A percentile compares a stretch with the other conserved stretches of the same genome.
Conservation (phyloP, 2,888 invertebrate genomes). For the Vanessa cardui region DNA sequence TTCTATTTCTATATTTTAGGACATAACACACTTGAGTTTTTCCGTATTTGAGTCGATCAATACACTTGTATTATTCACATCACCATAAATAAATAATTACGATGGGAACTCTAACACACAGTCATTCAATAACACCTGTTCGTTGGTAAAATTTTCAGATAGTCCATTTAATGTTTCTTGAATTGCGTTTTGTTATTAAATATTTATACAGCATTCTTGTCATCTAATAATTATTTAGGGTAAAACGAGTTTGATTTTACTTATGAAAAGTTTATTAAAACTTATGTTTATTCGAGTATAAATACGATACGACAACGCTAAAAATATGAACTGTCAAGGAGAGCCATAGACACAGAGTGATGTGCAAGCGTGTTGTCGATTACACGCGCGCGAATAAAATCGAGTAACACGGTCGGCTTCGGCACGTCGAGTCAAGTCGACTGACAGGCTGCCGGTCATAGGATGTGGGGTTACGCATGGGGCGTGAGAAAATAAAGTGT, state of each 20-base stretch:
- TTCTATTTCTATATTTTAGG: constrained; percentile 10
- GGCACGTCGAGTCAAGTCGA: constrained; percentile 61
- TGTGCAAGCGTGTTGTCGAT: constrained; percentile 67
- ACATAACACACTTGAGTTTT: constrained; percentile 1
- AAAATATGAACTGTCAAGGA: constrained; percentile 74
- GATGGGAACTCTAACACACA: constrained; percentile 80
- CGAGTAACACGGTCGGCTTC: constrained; percentile 54
- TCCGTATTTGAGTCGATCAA: constrained; percentile 56
- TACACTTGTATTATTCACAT: constrained; percentile 79
- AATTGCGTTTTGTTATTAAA: constrained; percentile 45
- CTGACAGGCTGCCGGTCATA: constrained; percentile 79
- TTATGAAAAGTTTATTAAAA: constrained; percentile 49
- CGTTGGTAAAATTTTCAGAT: constrained; percentile 86
- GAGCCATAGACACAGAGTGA: constrained; percentile 70
- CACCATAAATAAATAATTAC: constrained; percentile 76
- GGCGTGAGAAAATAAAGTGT: constrained; percentile 92
- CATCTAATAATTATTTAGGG: background rate
- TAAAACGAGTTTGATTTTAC: constrained; percentile 19
- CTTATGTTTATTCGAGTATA: constrained; percentile 69
- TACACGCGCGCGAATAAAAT: constrained; percentile 62
- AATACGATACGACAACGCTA: constrained; percentile 77
- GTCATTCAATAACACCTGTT: constrained; percentile 92
- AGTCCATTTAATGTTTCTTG: constrained; percentile 75
- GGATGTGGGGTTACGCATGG: constrained; percentile 90
- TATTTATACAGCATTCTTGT: constrained; percentile 1